A percentile compares a stretch with the other conserved stretches of the same genome.
Conservation (phyloP, 1,140 invertebrate species). For the Drosophila biarmipes region DNA sequence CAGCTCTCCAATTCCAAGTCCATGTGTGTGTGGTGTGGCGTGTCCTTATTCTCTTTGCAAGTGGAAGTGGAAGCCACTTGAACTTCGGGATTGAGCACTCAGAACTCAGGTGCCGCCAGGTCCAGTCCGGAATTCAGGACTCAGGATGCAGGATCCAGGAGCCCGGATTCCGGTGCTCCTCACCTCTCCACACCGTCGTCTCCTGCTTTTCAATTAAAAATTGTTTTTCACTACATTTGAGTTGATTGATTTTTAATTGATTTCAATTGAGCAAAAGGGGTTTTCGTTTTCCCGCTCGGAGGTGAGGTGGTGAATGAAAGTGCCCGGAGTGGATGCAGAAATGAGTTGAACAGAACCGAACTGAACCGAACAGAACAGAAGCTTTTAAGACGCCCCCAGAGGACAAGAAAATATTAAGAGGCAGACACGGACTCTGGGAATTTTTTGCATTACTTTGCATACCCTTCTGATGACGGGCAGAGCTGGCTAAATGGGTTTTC, state of each 20-base stretch:
- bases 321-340: constrained; percentile 2
- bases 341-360: background rate
- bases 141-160: background rate
- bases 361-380: constrained; percentile 41
- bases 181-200: constrained; percentile 5
- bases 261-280: constrained; percentile 65
- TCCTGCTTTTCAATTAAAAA: constrained; percentile 79
- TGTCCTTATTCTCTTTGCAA: constrained; percentile 11
- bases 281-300: constrained; percentile 7
- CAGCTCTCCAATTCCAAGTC: constrained; percentile 9
- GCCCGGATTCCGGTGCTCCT: background rate
- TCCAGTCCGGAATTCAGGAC: constrained; percentile 19
- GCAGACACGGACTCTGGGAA: background rate
- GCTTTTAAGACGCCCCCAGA: constrained; percentile 52
- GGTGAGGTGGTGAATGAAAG: constrained; percentile 4
- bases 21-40: background rate
- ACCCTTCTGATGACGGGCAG: background rate
- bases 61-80: constrained; percentile 60
- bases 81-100: constrained; percentile 52
- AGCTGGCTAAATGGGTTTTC: background rate
- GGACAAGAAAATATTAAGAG: constrained; percentile 37
- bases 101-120: constrained; percentile 33
- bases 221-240: constrained; percentile 82
- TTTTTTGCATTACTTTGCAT: constrained; percentile 29
- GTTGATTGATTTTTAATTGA: constrained; percentile 83